phyloP scores from a whole-genome alignment of 1,140 invertebrate genomes.

The Mactra quadrangularis region DNA sequence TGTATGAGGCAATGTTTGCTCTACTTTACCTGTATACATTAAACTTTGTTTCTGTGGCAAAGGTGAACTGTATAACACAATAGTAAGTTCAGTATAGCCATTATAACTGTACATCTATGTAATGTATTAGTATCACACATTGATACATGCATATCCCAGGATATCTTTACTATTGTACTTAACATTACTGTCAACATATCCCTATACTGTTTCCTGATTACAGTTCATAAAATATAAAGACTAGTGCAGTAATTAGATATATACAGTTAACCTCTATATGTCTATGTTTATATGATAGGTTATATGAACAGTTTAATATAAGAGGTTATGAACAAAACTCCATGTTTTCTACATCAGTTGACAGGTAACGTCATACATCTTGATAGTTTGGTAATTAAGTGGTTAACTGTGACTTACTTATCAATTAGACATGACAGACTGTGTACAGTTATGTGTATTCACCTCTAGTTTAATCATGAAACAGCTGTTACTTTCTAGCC shows the following conservation, averaged over 20 bases:
- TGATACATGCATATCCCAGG: too few relatives aligned
- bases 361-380: slow-evolving; percentile 9
- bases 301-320: too few relatives aligned
- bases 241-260: slow-evolving; percentile 1
- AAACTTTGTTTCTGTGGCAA: too few relatives aligned
- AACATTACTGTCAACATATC: too few relatives aligned
- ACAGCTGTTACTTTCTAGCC: too few relatives aligned
- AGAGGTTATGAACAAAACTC: background rate
- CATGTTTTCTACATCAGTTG: slow-evolving; percentile 15
- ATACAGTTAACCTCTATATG: slow-evolving; percentile 12
- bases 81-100: too few relatives aligned
- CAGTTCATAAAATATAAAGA: background rate
- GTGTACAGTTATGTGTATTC: background rate
- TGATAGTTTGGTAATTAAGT: slow-evolving; percentile 14
- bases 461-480: background rate
- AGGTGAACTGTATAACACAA: too few relatives aligned
- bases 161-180: too few relatives aligned
- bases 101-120: too few relatives aligned
- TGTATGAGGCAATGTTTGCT: too few relatives aligned
- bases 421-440: slow-evolving; percentile 22
- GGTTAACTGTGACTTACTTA: slow-evolving; percentile 10
- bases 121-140: too few relatives aligned
- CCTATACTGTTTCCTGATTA: background rate
- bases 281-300: background rate
- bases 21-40: too few relatives aligned